A percentile compares a stretch with the other conserved stretches of the same genome.
Evolutionary conservation across 53 echinoderm and acorn worm genomes (phyloP).

Genomic region (Temnopleurus reevesii): DNA sequence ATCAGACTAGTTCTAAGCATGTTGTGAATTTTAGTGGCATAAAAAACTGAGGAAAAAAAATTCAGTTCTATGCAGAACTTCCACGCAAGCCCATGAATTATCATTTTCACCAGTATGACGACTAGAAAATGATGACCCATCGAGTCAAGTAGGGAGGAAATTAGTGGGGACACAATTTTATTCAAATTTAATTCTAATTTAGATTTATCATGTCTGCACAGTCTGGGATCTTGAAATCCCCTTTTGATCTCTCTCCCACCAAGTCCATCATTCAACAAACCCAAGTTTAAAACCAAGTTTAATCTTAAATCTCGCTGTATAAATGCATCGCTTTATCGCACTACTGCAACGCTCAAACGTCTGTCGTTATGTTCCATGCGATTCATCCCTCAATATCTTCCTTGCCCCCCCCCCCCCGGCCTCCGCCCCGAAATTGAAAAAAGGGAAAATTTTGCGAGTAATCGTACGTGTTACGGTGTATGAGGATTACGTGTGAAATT

Average conservation of each 20-base stretch:
- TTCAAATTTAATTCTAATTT: constrained; percentile 1
- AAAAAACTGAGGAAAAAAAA: too few species aligned
- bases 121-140: neutral
- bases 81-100: neutral
- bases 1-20: too few species aligned
- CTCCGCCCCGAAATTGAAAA: neutral
- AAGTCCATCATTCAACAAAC: too few species aligned
- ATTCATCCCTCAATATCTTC: neutral
- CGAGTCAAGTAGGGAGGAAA: neutral
- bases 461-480: constrained; percentile 16
- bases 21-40: too few species aligned
- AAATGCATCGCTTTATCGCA: constrained; percentile 5
- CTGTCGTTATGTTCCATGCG: constrained; percentile 6
- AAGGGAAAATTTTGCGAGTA: neutral
- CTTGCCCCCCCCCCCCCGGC: too few species aligned
- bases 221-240: neutral
- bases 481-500: neutral
- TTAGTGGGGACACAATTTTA: neutral
- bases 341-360: neutral
- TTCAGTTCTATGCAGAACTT: too few species aligned
- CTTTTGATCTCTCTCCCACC: neutral
- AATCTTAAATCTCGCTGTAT: neutral
- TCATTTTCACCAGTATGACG: neutral
- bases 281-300: too few species aligned
- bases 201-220: neutral